phyloP scores from a whole-genome alignment of 92 coral and sea anemone genomes.

The Parazoanthus darwini region DNA sequence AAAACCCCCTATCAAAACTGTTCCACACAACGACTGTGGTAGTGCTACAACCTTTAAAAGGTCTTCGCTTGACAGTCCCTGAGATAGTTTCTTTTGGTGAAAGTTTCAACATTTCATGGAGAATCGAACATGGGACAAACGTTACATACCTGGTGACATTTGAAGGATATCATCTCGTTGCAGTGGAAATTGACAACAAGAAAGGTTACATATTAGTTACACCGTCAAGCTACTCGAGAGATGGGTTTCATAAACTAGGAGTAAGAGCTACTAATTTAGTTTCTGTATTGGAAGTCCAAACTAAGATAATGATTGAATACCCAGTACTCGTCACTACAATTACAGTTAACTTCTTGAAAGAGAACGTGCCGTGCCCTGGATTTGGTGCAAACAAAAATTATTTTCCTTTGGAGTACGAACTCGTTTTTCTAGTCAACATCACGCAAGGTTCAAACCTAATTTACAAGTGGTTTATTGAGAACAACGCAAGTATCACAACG shows the following conservation, averaged over 20 bases:
- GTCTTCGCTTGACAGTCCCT: not conserved
- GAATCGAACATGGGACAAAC: not conserved
- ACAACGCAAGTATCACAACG: not conserved
- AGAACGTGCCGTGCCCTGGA: not conserved
- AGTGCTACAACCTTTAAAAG: not conserved
- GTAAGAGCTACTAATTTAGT: not conserved
- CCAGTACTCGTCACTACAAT: not conserved
- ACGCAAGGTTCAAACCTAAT: not conserved
- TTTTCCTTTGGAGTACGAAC: conserved; percentile 1
- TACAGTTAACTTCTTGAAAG: not conserved
- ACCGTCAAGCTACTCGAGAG: conserved; percentile 4
- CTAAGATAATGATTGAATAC: not conserved
- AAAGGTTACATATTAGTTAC: not conserved
- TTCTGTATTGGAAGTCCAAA: not conserved
- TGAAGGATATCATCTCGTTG: not conserved
- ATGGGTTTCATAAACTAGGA: not conserved
- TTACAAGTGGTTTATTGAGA: not conserved
- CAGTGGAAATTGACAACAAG: not conserved
- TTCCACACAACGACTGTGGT: not conserved
- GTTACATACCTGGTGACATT: not conserved
- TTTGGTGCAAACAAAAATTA: not conserved
- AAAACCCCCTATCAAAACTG: not conserved
- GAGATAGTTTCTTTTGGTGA: not conserved
- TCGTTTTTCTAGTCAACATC: not conserved
- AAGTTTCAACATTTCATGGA: not conserved